Evolutionary conservation across 2,888 invertebrate genomes (phyloP), one percentile per base, ranked within the genome.

Genomic region (Tenthredo livida): DNA sequence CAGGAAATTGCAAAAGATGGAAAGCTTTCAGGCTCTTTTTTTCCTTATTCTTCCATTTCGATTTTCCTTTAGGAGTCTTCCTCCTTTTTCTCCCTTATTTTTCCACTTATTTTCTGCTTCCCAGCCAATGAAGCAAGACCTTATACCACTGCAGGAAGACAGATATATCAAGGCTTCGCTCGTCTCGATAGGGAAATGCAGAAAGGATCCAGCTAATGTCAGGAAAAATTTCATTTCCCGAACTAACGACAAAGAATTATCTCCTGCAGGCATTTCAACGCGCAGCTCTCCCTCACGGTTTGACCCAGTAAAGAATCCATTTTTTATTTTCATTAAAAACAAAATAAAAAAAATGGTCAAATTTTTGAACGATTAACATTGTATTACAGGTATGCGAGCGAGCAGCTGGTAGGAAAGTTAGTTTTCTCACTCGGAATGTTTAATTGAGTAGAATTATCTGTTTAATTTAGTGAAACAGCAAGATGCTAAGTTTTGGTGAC

Each of bases 1-100:
- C 80, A 80, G 80, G 80, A 80, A 80, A 80, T 80, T 80, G 80
- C 80, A 40, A 80, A 80, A 80, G 80, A 80, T 80, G 80, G 80
- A 43, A 67, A 80, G 80, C 80, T 80, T 80, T 80, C 80, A 80
- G 80, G 29, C 29, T 58, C 61, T 61, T 80, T 33, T 33, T 80
- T 80, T 61, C 33, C 17, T n/a, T 78, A 58, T 54, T 82, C 85
- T 85, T 85, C 21, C 83, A 83, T 86, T 84, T 83, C 29, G 33
- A 40, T 67, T 43, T 61, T 82, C 29, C 70, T 84, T 75, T 43
- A 83, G 43, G 84, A 21, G 25, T 61, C 54, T 58, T 73, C 29
- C 65, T 65, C 67, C 58, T 17, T 86, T 73, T 84, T 86, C 83
- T 82, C 21, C 25, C 37, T 72, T 50, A 37, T 77, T 58, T 61